Percentiles rank a stretch among this genome's conserved stretches.
Evolutionary conservation across 2,888 invertebrate genomes (phyloP).

Genomic region (Arctia plantaginis): DNA sequence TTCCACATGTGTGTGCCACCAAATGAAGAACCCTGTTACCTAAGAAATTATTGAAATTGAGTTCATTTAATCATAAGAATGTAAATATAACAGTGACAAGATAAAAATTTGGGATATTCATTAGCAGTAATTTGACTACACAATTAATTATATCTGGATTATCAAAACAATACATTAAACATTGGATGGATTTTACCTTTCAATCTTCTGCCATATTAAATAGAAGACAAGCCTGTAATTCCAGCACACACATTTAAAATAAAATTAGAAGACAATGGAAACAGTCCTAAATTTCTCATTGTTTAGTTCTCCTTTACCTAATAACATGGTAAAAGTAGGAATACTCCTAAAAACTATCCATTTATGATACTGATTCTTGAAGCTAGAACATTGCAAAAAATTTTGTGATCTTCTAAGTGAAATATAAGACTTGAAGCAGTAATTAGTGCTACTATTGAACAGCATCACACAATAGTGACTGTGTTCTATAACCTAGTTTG

Average conservation of each 20-base stretch:
- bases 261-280: conserved; percentile 4
- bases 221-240: not conserved
- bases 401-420: conserved; percentile 14
- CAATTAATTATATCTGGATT: not conserved
- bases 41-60: conserved; percentile 9
- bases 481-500: conserved; percentile 36
- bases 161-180: not conserved
- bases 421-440: conserved; percentile 24
- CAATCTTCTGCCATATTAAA: not conserved
- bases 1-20: not conserved
- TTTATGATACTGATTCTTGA: conserved; percentile 25
- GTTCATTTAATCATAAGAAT: not conserved
- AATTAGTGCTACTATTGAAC: conserved; percentile 20
- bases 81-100: not conserved
- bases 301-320: conserved; percentile 4
- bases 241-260: not conserved
- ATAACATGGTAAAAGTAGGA: conserved; percentile 21
- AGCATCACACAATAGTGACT: conserved; percentile 27
- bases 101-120: not conserved
- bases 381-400: conserved; percentile 26
- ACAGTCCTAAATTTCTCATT: not conserved
- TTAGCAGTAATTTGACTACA: not conserved
- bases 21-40: conserved; percentile 9
- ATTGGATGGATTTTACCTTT: conserved; percentile 4
- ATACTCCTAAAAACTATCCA: conserved; percentile 23